A percentile compares a stretch with the other conserved stretches of the same genome.
Conservation (phyloP, 2,797 vertebrate genomes). For the Pangasius mekongensis region DNA sequence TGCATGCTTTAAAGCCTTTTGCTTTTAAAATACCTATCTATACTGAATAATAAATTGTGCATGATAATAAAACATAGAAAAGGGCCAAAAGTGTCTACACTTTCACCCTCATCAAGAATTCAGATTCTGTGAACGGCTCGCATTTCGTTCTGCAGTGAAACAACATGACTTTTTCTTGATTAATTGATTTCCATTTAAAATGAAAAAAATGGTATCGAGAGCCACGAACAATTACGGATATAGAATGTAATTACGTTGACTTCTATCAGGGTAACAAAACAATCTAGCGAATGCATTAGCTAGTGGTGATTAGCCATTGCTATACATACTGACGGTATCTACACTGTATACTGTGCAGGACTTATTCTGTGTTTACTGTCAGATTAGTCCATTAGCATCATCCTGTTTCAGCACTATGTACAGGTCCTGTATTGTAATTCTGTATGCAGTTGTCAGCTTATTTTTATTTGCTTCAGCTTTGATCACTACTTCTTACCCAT, state of each 20-base stretch:
- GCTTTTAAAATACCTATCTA: not conserved
- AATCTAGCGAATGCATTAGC: not conserved
- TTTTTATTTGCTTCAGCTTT: not conserved
- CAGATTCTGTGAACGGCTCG: not conserved
- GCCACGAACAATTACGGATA: too few species aligned
- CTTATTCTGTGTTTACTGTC: not conserved
- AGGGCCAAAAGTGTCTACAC: not conserved
- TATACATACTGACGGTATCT: not conserved
- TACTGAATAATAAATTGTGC: not conserved
- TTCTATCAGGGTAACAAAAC: too few species aligned
- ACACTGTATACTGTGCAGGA: not conserved
- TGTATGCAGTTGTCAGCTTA: not conserved
- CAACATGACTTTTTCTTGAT: not conserved
- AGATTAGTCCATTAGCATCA: not conserved
- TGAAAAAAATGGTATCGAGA: not conserved
- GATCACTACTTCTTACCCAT: not conserved
- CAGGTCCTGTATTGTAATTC: not conserved
- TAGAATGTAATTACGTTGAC: too few species aligned
- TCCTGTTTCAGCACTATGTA: not conserved
- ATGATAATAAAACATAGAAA: not conserved
- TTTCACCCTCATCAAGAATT: not conserved
- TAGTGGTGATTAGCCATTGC: not conserved
- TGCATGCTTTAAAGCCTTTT: not conserved
- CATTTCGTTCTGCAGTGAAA: not conserved
- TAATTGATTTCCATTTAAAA: not conserved